phyloP scores from a whole-genome alignment of 2,797 vertebrate genomes.

The Xyrichtys novacula region DNA sequence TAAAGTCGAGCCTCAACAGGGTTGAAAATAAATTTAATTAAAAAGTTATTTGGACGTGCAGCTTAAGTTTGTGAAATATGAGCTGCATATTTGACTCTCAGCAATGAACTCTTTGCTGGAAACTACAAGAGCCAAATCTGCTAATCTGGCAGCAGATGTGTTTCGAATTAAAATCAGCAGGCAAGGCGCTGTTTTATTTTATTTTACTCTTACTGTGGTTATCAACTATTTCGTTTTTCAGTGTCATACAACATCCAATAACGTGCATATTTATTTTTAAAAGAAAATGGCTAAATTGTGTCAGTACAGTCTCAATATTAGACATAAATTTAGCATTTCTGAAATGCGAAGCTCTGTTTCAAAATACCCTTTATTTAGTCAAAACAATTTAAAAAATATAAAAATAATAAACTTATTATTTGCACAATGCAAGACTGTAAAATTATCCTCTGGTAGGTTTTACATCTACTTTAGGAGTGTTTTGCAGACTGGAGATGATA shows the following conservation, averaged over 20 bases:
- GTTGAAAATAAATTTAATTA: neutral
- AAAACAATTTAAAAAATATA: too few relatives aligned
- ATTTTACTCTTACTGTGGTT: too few relatives aligned
- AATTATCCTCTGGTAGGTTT: conserved; percentile 15
- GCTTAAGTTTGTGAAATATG: neutral
- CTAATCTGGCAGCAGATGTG: neutral
- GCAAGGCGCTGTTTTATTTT: neutral
- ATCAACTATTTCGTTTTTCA: too few relatives aligned
- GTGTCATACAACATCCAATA: neutral
- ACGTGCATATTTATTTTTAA: too few relatives aligned
- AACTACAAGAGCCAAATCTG: neutral
- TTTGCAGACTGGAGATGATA: conserved; percentile 12
- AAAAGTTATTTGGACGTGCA: neutral
- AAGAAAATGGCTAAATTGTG: neutral
- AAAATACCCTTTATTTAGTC: too few relatives aligned
- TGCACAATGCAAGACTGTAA: conserved; percentile 22
- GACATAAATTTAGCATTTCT: neutral
- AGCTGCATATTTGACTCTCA: neutral
- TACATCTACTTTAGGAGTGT: conserved; percentile 18
- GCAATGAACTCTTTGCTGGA: conserved; percentile 8
- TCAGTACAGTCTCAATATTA: neutral
- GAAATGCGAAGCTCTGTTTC: neutral
- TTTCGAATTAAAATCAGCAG: neutral
- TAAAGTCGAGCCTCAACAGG: neutral
- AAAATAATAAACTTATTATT: neutral